Base-by-base conservation (phyloP, 2,888 invertebrate species). In the Tiphia femorata region DNA sequence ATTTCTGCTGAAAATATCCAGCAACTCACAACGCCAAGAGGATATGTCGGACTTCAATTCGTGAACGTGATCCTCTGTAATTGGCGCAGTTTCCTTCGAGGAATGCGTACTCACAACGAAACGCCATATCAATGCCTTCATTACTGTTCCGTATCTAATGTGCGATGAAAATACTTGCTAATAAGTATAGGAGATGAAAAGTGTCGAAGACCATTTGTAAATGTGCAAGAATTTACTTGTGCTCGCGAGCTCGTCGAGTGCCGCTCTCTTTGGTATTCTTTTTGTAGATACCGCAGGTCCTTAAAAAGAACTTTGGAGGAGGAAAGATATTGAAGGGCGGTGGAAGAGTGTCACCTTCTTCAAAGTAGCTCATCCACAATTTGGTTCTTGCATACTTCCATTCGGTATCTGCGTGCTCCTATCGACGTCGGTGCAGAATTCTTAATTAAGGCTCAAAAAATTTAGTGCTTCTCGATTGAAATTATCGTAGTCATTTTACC, bases 321-420 rank as follows among this genome's bases (percentile, higher is more conserved):
- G 97, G 97, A 57, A 97, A 86, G 41, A 97, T 91, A 82, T 97
- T 97, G 84, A 97, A 97, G 0, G 97, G 97, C 0, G 97, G 92
- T 0, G 97, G 97, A 20, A 97, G 85, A 0, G 97, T 97, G 0
- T 93, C 92, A 20, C 92, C 92, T 75, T 93, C 94, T 78, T 97
- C 97, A 79, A 98, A 98, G 82, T 96, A 98, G 75, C 94, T 95
- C 90, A 97, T 92, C 97, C 97, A 97, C 2, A 98, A 86, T 70
- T 94, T 92, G 0, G 96, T 95, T 41, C 97, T 87, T 0, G 97
- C 97, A 81, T 97, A 97, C 84, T 97, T 97, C 97, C 97, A 97
- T 84, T 97, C 97, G 0, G 92, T 92, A 76, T 97, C 97, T 0
- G 97, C 93, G 78, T 95, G 94, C 86, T 95, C 91, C 96, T 96